Percentiles rank a stretch among this genome's conserved stretches.
Evolutionary conservation across 2,797 vertebrate genomes (phyloP).

Genomic region (Columba guinea): DNA sequence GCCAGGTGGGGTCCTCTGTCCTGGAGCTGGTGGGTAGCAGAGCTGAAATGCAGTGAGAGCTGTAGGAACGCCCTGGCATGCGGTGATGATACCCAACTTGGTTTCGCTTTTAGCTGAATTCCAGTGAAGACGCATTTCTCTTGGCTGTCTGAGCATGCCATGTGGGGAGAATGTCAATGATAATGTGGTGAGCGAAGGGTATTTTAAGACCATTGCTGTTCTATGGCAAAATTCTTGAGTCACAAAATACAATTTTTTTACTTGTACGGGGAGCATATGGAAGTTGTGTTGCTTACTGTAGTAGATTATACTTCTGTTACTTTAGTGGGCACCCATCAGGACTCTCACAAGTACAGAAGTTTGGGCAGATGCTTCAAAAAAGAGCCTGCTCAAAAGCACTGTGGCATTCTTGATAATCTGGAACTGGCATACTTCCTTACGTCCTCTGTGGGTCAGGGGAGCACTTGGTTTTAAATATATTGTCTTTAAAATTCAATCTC

Average conservation of each 20-base stretch:
- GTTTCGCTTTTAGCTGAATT: slow-evolving; percentile 80
- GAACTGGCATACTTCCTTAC: not conserved
- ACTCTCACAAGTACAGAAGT: not conserved
- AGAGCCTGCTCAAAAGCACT: not conserved
- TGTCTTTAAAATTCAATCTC: not conserved
- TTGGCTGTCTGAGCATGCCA: slow-evolving; percentile 84
- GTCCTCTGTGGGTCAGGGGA: not conserved
- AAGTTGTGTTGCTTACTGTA: not conserved
- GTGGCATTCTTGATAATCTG: not conserved
- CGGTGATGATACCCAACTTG: slow-evolving; percentile 77
- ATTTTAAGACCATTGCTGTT: not conserved
- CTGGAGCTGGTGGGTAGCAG: not conserved
- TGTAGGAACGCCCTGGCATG: slow-evolving; percentile 27
- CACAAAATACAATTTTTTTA: not conserved
- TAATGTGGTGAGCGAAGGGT: not conserved
- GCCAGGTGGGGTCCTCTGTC: not conserved
- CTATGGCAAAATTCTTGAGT: not conserved
- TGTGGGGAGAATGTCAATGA: not conserved
- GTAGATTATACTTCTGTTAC: not conserved
- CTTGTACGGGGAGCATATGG: not conserved
- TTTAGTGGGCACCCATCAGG: not conserved
- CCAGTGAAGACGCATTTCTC: slow-evolving; percentile 76
- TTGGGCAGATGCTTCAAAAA: not conserved
- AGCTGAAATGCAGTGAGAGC: not conserved
- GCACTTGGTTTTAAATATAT: not conserved